Base-by-base conservation (phyloP, 2,113 vertebrate species). In the Lasiurus cinereus region DNA sequence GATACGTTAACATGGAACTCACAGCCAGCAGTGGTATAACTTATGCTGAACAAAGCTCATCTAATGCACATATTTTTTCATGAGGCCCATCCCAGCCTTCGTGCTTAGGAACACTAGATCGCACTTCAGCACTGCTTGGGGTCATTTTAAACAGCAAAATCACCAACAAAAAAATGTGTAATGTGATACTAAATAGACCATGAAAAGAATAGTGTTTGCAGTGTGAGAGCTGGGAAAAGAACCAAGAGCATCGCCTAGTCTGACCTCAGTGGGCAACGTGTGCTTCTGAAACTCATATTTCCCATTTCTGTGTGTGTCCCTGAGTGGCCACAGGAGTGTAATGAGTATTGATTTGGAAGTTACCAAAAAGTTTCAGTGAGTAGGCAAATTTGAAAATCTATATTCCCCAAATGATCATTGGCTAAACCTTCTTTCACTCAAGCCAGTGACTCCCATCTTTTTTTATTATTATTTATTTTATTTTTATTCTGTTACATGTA, bases 121-220 rank as follows among this genome's bases (percentile, higher is more conserved):
- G 29, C 73, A 56, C 79, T 52, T 77, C 31, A 72, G 52, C 54
- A 14, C 16, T 52, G 19, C 33, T 33, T 50, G 87, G 73, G 54
- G 56, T 62, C 39, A 64, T 91, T 88, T 79, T 18, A 43, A 87
- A 69, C 24, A 78, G 16, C 52, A 84, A 64, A 85, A 52, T 67
- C 54, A 27, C 52, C 77, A 70, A 78, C 19, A 93, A 48, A 59
- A 59, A 94, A 89, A 83, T 73, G 69, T 62, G 69, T 70, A 88
- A 39, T 4, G 5, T n/a, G 22, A 46, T 9, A 8, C 74, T 52
- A 27, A 27, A 13, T 56, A 85, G 79, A 54, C 62, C 15, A 1
- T 19, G 3, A 59, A 66, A 72, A 59, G 62, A 31, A 67, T 19
- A 52, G 27, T 39, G 48, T 83, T 74, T 76, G 48, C 27, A 27